phyloP scores from a whole-genome alignment of 2,113 vertebrate species.

The Cromileptes altivelis region DNA sequence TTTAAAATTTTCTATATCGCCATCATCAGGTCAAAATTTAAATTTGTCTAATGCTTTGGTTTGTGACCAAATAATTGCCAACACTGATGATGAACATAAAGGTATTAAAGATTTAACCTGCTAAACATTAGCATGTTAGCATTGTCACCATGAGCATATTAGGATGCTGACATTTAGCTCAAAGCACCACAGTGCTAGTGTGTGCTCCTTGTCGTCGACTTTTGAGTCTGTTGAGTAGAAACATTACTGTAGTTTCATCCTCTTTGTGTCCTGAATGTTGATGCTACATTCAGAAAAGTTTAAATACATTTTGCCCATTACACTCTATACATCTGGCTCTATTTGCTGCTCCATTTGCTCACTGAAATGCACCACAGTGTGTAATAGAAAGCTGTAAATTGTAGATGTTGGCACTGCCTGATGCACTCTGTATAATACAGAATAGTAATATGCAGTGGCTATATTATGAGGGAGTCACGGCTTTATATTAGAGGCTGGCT shows the following conservation, averaged over 20 bases:
- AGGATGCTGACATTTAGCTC: background rate
- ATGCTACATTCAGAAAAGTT: background rate
- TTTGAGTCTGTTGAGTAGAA: background rate
- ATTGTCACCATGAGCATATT: background rate
- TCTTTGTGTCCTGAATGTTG: background rate
- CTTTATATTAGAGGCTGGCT: background rate
- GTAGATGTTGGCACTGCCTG: slow-evolving; percentile 42
- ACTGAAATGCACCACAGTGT: slow-evolving; percentile 25
- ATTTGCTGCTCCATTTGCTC: background rate
- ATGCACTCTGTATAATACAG: slow-evolving; percentile 52
- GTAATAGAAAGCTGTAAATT: slow-evolving; percentile 53
- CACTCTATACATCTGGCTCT: background rate
- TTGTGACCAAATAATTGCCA: too few species aligned
- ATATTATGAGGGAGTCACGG: slow-evolving; percentile 41
- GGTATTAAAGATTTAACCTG: background rate
- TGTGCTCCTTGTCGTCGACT: background rate
- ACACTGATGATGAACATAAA: too few species aligned
- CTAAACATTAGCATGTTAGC: background rate
- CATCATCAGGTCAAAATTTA: too few species aligned
- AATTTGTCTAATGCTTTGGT: too few species aligned
- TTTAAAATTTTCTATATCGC: too few species aligned
- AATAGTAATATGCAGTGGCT: slow-evolving; percentile 38
- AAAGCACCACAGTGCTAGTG: background rate
- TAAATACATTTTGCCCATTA: background rate
- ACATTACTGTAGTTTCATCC: background rate